phyloP scores from a whole-genome alignment of 2,113 vertebrate genomes.

The Scytalopus superciliaris region DNA sequence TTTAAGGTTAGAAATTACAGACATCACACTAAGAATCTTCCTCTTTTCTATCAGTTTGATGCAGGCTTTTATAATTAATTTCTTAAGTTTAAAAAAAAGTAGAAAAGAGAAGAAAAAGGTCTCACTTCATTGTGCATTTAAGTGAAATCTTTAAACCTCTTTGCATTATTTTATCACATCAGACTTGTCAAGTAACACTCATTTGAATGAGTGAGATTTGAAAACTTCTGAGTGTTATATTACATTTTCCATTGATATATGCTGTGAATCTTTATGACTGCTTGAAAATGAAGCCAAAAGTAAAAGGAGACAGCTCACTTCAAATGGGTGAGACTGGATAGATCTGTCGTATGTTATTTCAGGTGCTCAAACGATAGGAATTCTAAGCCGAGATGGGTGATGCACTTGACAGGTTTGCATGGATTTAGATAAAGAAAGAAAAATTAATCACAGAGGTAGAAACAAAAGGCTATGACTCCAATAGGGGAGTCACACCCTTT shows the following conservation, averaged over 20 bases:
- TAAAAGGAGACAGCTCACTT: conserved; percentile 31
- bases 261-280: conserved; percentile 19
- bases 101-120: neutral
- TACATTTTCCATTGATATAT: conserved; percentile 70
- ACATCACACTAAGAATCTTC: neutral
- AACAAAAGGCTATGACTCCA: neutral
- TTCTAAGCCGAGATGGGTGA: conserved; percentile 13
- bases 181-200: conserved; percentile 73
- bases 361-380: conserved; percentile 22
- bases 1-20: neutral
- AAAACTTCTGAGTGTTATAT: conserved; percentile 72
- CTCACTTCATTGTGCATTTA: conserved; percentile 46
- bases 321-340: conserved; percentile 45
- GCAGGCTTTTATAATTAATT: neutral
- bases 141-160: conserved; percentile 44
- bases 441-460: neutral
- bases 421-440: conserved; percentile 25
- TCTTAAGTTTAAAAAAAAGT: neutral
- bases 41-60: neutral
- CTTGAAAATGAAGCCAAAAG: conserved; percentile 52
- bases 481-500: neutral
- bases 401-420: conserved; percentile 25
- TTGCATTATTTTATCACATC: conserved; percentile 57
- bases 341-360: conserved; percentile 48
- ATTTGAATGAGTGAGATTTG: conserved; percentile 73